These are phyloP conservation scores for Prunella fulvescens DNA, from an alignment of 2,113 vertebrate species.

Conservation along the genomic window DNA sequence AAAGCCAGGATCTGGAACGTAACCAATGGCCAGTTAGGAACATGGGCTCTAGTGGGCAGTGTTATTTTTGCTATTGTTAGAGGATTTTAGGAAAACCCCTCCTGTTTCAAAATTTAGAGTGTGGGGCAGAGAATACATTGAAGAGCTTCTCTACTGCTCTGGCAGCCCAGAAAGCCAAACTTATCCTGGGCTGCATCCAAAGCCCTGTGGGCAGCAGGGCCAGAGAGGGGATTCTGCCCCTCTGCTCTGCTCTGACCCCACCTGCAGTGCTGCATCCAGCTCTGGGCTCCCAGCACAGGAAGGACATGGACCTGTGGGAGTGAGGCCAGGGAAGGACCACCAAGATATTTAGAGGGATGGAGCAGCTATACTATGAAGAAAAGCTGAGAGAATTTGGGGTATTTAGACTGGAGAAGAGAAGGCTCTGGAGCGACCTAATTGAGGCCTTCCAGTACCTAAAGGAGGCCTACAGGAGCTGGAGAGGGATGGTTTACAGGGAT, in stretches of 20 bases:
- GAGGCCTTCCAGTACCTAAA: background rate
- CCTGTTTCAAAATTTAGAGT: background rate
- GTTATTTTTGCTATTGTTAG: background rate
- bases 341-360: background rate
- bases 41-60: fast-evolving
- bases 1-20: background rate
- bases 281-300: background rate
- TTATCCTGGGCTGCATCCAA: background rate
- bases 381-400: background rate
- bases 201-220: fast-evolving
- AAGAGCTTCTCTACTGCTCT: background rate
- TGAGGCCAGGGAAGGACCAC: fast-evolving
- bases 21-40: background rate
- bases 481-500: no score
- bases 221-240: background rate
- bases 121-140: background rate
- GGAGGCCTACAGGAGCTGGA: background rate
- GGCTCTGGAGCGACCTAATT: fast-evolving
- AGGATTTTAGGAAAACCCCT: background rate
- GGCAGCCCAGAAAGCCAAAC: background rate
- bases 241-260: background rate
- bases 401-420: background rate
- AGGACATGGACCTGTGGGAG: fast-evolving
- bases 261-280: background rate
- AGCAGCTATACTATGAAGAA: background rate